Base-by-base conservation (phyloP, 2,797 vertebrate species). In the Typhlichthys subterraneus region DNA sequence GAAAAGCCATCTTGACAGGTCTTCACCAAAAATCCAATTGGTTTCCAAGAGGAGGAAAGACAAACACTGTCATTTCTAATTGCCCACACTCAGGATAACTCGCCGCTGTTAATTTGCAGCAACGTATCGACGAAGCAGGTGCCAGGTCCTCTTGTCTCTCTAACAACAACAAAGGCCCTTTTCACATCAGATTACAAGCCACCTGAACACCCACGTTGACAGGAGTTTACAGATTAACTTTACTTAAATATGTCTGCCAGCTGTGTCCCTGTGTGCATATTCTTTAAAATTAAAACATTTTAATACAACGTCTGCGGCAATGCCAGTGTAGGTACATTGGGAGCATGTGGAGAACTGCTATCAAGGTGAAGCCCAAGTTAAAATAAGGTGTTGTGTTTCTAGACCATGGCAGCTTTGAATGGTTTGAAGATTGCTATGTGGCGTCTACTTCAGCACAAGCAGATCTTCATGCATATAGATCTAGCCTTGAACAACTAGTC, bases 1-100 rank as follows among this genome's bases (percentile, higher is more conserved):
- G 59, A 38, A 75, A 67, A 81, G 65, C 62, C 62, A 42, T 61
- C 76, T 67, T 86, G 85, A 88, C 83, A 85, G 75, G 75, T 80
- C 70, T 29, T 89, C 84, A 78, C 50, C 60, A 70, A 73, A 72
- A 66, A 56, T 80, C 79, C 75, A 82, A 86, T 77, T 76, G 70
- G 57, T 71, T 82, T 80, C 78, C 75, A 79, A 65, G 65, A 86
- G 70, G 71, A 77, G 13, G 72, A 77, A 85, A 84, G 80, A 88
- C 84, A 88, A 89, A 89, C 82, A 85, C 84, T 88, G 86, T 90
- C 86, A 88, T 88, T 87, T 87, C 79, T 90, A 88, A 89, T 90
- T 88, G 76, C 77, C 59, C 65, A 73, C 79, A 70, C 82, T 85
- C 71, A 67, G 72, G 79, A 84, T 82, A 76, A 83, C 67, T 84